Percentiles rank a stretch among this genome's conserved stretches.
phyloP scores from a whole-genome alignment of 2,888 invertebrate genomes.

The Stenolophus ochropezus region DNA sequence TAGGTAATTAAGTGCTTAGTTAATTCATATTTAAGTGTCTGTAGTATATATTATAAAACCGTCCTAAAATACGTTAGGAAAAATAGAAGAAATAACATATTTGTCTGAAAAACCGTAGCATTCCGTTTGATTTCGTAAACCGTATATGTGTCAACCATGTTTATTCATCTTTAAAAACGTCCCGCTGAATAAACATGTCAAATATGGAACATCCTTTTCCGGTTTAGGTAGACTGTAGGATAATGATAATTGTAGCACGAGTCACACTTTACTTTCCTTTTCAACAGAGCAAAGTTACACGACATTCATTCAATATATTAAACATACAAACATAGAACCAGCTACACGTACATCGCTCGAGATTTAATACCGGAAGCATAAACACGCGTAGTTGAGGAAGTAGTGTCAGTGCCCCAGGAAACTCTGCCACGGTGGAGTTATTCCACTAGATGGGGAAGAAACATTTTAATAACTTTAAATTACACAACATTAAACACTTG shows the following conservation, averaged over 20 bases:
- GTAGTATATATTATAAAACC: too few relatives aligned
- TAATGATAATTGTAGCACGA: neutral
- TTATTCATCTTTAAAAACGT: neutral
- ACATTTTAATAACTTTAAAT: conserved; percentile 41
- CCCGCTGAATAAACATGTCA: neutral
- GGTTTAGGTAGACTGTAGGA: neutral
- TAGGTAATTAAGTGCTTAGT: too few relatives aligned
- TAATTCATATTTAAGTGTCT: too few relatives aligned
- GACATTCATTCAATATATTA: conserved; percentile 39
- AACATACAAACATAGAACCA: conserved; percentile 9
- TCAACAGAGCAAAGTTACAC: conserved; percentile 19
- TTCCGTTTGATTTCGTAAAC: neutral
- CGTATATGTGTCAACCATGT: neutral
- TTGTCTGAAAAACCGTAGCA: too few relatives aligned
- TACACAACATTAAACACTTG: conserved; percentile 33
- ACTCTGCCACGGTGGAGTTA: neutral
- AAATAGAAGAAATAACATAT: too few relatives aligned
- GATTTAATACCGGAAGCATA: conserved; percentile 43
- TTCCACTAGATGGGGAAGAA: neutral
- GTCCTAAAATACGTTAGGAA: too few relatives aligned
- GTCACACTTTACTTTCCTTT: conserved; percentile 30
- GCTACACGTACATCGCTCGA: neutral
- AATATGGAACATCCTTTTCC: neutral
- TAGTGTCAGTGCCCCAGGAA: conserved; percentile 36
- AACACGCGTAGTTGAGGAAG: conserved; percentile 35